These are phyloP conservation scores for Todus mexicanus DNA, from an alignment of 2,797 vertebrate species.

Conservation along the genomic window DNA sequence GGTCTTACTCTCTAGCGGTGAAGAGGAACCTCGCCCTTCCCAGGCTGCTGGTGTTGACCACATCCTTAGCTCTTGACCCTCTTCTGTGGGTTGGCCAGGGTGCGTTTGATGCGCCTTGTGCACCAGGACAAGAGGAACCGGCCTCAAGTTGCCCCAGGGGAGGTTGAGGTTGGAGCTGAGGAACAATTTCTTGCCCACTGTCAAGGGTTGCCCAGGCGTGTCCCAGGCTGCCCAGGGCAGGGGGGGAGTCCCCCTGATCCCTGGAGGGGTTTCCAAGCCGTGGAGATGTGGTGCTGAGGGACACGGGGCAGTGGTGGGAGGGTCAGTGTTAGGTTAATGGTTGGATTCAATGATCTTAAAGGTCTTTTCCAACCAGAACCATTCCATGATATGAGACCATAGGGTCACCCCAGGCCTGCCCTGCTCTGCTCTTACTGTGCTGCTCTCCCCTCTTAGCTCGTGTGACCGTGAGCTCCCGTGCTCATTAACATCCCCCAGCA, in stretches of 20 bases:
- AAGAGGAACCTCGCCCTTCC: not conserved
- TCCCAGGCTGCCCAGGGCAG: not conserved
- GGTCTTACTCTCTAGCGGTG: not conserved
- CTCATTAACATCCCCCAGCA: not conserved
- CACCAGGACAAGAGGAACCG: not conserved
- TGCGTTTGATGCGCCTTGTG: not conserved
- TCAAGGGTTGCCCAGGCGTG: not conserved
- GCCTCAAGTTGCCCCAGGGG: rapidly evolving
- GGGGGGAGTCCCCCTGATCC: not conserved
- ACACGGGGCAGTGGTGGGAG: not conserved
- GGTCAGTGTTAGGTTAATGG: not conserved
- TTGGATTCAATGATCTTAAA: not conserved
- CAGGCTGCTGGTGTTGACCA: rapidly evolving
- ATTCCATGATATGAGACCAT: not conserved
- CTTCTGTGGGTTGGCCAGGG: not conserved
- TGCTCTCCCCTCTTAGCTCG: not conserved
- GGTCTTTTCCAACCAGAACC: not conserved
- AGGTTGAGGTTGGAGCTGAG: not conserved
- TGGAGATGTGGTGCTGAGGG: not conserved
- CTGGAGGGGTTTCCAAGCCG: not conserved
- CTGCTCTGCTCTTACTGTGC: not conserved
- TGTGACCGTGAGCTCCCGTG: not conserved
- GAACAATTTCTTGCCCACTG: not conserved
- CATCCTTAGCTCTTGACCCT: not conserved
- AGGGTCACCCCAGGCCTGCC: not conserved